A percentile compares a stretch with the other conserved stretches of the same genome.
Conservation (phyloP, 2,113 vertebrate genomes). For the Todiramphus saurophagus region DNA sequence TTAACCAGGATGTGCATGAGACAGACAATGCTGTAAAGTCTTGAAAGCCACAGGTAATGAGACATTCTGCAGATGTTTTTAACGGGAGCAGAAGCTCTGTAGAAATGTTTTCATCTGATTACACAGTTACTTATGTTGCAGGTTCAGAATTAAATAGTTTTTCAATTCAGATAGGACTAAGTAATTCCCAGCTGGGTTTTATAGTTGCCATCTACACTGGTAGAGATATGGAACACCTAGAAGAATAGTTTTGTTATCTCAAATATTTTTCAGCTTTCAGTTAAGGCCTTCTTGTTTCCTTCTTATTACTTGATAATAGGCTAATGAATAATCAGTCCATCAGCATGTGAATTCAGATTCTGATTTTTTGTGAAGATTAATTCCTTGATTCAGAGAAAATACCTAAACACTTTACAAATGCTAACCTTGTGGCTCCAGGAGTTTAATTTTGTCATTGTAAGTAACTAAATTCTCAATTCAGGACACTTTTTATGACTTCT, state of each 20-base stretch:
- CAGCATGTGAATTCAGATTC: not conserved
- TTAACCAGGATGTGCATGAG: not conserved
- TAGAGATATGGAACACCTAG: not conserved
- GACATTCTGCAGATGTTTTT: not conserved
- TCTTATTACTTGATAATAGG: not conserved
- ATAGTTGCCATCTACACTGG: not conserved
- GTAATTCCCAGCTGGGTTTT: not conserved
- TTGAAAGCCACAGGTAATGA: not conserved
- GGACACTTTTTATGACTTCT: not conserved
- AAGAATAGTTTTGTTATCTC: not conserved
- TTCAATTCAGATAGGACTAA: not conserved
- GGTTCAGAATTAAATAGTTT: not conserved
- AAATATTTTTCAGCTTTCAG: not conserved
- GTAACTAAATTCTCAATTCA: not conserved
- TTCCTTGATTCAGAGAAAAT: not conserved
- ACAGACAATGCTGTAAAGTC: not conserved
- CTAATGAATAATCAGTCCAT: not conserved
- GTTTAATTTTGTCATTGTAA: not conserved
- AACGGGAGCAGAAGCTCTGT: not conserved
- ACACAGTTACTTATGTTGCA: not conserved
- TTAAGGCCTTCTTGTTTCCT: not conserved
- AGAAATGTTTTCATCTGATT: not conserved
- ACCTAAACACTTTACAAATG: rapidly evolving
- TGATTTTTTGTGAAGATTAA: not conserved
- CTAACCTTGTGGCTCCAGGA: not conserved